A percentile compares a stretch with the other conserved stretches of the same genome.
Evolutionary conservation across 2,888 invertebrate species (phyloP).

Genomic region (Dinocampus coccinellae): DNA sequence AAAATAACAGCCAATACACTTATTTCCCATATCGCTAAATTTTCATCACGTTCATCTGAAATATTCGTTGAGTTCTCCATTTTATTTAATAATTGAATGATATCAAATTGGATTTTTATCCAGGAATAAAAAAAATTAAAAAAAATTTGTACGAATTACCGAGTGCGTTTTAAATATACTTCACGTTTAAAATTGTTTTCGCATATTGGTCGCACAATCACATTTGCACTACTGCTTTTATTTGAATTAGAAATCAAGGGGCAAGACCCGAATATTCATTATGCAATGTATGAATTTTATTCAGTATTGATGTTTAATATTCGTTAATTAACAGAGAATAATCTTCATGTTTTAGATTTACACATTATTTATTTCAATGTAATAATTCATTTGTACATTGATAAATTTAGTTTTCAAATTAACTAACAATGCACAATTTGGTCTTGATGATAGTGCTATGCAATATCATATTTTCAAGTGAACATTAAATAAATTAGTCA

Average conservation of each 20-base stretch:
- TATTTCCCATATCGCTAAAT: constrained; percentile 74
- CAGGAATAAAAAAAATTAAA: no score
- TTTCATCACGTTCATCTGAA: constrained; percentile 70
- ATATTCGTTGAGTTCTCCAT: constrained; percentile 30
- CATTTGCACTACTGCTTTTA: neutral
- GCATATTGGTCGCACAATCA: constrained; percentile 1
- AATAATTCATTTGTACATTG: no score
- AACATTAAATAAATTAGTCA: neutral
- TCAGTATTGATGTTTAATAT: neutral
- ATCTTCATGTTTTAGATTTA: neutral
- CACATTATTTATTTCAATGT: no score
- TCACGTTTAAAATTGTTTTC: neutral
- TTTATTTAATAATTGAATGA: constrained; percentile 4
- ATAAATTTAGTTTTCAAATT: no score
- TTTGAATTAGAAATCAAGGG: constrained; percentile 19
- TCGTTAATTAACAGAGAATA: neutral
- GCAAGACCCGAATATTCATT: constrained; percentile 35
- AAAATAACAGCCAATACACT: constrained; percentile 74
- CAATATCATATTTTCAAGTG: neutral
- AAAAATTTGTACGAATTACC: neutral
- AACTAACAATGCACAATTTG: neutral
- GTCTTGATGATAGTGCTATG: neutral
- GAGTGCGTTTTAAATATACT: neutral
- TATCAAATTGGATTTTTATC: no score
- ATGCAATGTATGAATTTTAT: neutral